Evolutionary conservation across 1,140 invertebrate species (phyloP).

Genomic region (Brachystomella parvula): DNA sequence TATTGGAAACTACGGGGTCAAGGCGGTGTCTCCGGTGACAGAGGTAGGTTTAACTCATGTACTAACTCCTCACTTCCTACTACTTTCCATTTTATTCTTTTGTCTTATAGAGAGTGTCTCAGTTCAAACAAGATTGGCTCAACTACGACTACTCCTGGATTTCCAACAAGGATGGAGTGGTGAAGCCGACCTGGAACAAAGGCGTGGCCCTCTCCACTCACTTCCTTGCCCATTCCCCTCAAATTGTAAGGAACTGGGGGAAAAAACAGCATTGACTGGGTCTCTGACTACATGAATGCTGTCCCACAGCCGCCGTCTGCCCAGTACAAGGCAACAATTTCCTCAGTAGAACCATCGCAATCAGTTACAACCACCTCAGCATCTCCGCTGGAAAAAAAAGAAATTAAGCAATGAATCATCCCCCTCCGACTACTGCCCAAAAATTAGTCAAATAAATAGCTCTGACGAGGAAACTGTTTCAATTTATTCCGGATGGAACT

Average conservation of each 20-base stretch:
- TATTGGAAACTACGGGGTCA: neutral
- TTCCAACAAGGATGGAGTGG: constrained; percentile 14
- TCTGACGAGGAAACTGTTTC: neutral
- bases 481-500: too few relatives aligned
- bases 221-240: constrained; percentile 22
- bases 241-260: constrained; percentile 22
- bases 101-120: constrained; percentile 23
- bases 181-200: constrained; percentile 35
- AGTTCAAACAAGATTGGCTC: constrained; percentile 33
- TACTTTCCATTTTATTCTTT: constrained; percentile 4
- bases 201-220: constrained; percentile 9
- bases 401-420: too few relatives aligned
- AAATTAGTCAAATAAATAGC: neutral
- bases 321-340: too few relatives aligned
- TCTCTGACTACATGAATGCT: constrained; percentile 2
- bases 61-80: neutral
- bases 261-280: constrained; percentile 23
- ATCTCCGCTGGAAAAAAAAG: neutral
- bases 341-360: neutral
- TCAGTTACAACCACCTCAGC: neutral
- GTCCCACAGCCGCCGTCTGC: too few relatives aligned
- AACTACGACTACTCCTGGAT: constrained; percentile 17
- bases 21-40: neutral
- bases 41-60: constrained; percentile 1
- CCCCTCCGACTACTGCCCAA: too few relatives aligned